phyloP scores from a whole-genome alignment of 2,797 vertebrate genomes.

The Takifugu rubripes region DNA sequence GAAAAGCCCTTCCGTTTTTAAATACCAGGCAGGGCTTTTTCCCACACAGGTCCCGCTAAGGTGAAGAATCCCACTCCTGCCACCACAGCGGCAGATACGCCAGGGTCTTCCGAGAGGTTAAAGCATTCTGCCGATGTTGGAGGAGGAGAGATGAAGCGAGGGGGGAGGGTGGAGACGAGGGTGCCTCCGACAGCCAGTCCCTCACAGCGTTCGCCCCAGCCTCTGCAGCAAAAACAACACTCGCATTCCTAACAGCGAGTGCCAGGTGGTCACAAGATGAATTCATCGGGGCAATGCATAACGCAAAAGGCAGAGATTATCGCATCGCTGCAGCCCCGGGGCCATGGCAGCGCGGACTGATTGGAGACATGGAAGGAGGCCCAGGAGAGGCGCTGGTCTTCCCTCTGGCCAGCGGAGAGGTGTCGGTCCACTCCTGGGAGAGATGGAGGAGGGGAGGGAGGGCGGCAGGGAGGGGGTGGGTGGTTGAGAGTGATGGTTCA shows the following conservation, averaged over 20 bases:
- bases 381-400: constrained; percentile 68
- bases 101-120: constrained; percentile 70
- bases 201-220: constrained; percentile 69
- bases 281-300: constrained; percentile 75
- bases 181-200: constrained; percentile 71
- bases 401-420: constrained; percentile 73
- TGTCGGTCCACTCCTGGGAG: constrained; percentile 72
- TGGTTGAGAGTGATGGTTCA: constrained; percentile 72
- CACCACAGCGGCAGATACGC: constrained; percentile 69
- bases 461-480: constrained; percentile 60
- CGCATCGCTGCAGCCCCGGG: constrained; percentile 66
- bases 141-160: constrained; percentile 63
- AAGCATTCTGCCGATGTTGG: constrained; percentile 74
- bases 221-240: constrained; percentile 66
- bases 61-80: constrained; percentile 73
- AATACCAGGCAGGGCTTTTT: constrained; percentile 72
- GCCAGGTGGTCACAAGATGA: constrained; percentile 77
- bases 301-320: constrained; percentile 74
- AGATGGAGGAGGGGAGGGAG: constrained; percentile 58
- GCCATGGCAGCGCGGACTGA: constrained; percentile 66
- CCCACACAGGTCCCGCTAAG: constrained; percentile 74
- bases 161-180: constrained; percentile 55
- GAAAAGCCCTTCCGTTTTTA: constrained; percentile 74
- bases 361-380: constrained; percentile 71
- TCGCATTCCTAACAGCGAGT: constrained; percentile 68